Percentiles rank a stretch among this genome's conserved stretches.
Conservation (phyloP, 2,113 vertebrate species). For the Cephalopterus ornatus region DNA sequence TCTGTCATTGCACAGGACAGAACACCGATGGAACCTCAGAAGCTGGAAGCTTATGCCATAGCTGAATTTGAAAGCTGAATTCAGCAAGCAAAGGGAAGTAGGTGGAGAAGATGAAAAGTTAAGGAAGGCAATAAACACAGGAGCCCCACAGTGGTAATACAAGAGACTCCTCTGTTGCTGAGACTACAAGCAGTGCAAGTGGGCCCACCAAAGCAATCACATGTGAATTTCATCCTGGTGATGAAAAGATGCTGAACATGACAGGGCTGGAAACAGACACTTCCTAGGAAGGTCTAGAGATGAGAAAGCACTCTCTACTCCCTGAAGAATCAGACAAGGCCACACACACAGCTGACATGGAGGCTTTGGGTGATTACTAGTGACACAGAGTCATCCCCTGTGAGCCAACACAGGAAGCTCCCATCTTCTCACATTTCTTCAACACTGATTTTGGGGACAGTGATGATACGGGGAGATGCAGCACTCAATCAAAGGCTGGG, state of each 20-base stretch:
- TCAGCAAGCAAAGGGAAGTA: neutral
- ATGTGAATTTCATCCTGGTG: fast-evolving
- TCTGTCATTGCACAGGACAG: neutral
- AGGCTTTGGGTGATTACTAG: neutral
- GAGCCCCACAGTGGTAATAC: neutral
- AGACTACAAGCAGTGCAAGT: neutral
- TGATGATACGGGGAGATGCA: neutral
- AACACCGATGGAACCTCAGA: neutral
- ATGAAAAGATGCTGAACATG: neutral
- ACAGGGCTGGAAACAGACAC: neutral
- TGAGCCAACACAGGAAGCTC: slow-evolving; percentile 7
- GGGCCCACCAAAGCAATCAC: neutral
- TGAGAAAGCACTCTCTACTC: neutral
- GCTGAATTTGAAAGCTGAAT: neutral
- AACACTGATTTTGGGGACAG: neutral
- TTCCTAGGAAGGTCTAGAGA: neutral
- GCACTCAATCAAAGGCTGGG: neutral
- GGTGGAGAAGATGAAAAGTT: neutral
- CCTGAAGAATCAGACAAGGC: neutral
- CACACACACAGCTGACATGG: neutral
- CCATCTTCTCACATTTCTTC: neutral
- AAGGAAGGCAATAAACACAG: neutral
- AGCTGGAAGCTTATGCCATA: neutral
- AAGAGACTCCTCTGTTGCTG: neutral
- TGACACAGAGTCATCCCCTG: neutral